Evolutionary conservation across 1,140 invertebrate species (phyloP), one percentile per base, ranked within the genome.

Genomic region (Pygmarrhopalites habei): DNA sequence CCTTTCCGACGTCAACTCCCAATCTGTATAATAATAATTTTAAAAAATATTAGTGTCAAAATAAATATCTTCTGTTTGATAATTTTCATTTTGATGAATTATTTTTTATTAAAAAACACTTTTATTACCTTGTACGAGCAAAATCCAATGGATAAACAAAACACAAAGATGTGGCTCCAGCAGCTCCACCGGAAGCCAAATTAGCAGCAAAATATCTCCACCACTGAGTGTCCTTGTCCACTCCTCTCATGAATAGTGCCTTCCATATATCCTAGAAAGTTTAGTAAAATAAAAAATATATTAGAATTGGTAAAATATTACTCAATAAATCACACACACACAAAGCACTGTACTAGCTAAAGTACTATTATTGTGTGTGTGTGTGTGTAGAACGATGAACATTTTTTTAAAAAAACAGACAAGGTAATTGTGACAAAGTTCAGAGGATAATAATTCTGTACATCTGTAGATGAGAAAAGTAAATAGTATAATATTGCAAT

Each of bases 1-100:
- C 39, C 79, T 92, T 94, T 66, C 89, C 89, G 60, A 90, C 83
- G 77, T 91, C 89, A 64, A 88, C 88, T 58, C 84, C 88, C 78
- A 90, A 84, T 74, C 86, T 39, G 35, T 39, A 86, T 64, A 32
- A 68, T n/a, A n/a, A n/a, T n/a, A n/a, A n/a, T n/a, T n/a, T n/a
- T n/a, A n/a, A n/a, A n/a, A n/a, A n/a, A n/a, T n/a, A n/a, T n/a
- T n/a, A n/a, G n/a, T n/a, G 44, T 10, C 19, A 7, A 7, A n/a
- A 19, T 5, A 47, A 47, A 5, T 21, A 39, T 14, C 7, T 14
- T 30, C 55, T 21, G 23, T 25, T 39, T 41, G 7, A 21, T 35
- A 5, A 35, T 35, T 35, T 5, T 7, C 5, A 35, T 35, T 35
- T n/a, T n/a, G n/a, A n/a, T n/a, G n/a, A n/a, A n/a, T n/a, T n/a